Conservation (phyloP, 2,888 invertebrate genomes). For the Pimpla rufipes region DNA sequence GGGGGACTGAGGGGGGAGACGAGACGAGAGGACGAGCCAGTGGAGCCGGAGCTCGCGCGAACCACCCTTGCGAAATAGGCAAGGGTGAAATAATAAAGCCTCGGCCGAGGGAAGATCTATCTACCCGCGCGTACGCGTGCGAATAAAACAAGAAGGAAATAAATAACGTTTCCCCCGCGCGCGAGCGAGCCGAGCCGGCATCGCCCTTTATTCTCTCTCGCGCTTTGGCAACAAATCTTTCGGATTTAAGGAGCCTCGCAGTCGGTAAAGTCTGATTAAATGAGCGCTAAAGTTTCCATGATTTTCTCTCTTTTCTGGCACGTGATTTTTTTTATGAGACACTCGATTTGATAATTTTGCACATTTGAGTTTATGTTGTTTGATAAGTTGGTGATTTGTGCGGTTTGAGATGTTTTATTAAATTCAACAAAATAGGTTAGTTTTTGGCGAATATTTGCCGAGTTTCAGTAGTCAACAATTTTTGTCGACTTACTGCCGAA, state of each 20-base stretch:
- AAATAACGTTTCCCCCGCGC: conserved; percentile 53
- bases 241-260: conserved; percentile 45
- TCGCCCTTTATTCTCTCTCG: conserved; percentile 49
- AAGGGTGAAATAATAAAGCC: conserved; percentile 65
- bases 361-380: not conserved
- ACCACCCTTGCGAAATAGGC: conserved; percentile 46
- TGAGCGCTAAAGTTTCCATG: not conserved
- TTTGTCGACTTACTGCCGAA: no score
- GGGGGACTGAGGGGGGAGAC: not conserved
- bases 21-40: not conserved
- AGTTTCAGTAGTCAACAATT: no score
- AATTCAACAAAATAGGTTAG: no score
- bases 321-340: not conserved
- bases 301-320: not conserved
- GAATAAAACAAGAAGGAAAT: conserved; percentile 60
- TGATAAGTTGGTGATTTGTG: not conserved
- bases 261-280: not conserved
- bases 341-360: not conserved
- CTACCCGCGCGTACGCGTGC: conserved; percentile 55
- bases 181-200: not conserved
- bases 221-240: conserved; percentile 62
- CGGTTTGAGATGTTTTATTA: no score
- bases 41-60: conserved; percentile 14
- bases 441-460: no score
- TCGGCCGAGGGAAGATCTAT: conserved; percentile 43